phyloP scores from a whole-genome alignment of 2,113 vertebrate species.

The Myodes glareolus region DNA sequence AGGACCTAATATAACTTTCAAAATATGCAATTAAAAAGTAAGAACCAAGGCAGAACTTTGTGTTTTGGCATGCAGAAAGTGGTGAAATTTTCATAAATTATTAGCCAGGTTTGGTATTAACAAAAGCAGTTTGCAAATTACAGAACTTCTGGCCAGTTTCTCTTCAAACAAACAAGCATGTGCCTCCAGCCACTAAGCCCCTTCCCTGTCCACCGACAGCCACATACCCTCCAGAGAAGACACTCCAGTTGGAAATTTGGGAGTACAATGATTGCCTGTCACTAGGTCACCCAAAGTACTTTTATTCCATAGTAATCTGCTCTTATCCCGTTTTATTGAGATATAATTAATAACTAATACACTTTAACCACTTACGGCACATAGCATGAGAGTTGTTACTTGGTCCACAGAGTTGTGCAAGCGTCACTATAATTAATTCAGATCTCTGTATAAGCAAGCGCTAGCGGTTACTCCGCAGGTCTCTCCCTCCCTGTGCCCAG shows the following conservation, averaged over 20 bases:
- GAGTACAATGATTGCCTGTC: slow-evolving; percentile 55
- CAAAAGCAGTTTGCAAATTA: slow-evolving; percentile 59
- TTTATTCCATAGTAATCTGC: slow-evolving; percentile 52
- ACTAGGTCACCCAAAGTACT: slow-evolving; percentile 25
- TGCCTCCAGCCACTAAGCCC: slow-evolving; percentile 18
- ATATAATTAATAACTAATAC: neutral
- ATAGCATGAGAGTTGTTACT: neutral
- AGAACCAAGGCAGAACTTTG: slow-evolving; percentile 10
- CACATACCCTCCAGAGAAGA: slow-evolving; percentile 44
- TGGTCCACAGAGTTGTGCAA: neutral
- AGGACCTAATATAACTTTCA: neutral
- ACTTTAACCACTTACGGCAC: neutral
- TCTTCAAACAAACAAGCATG: slow-evolving; percentile 65
- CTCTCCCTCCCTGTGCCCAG: neutral
- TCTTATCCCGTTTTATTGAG: neutral
- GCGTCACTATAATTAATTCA: neutral
- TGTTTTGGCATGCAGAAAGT: slow-evolving; percentile 29
- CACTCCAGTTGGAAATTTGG: slow-evolving; percentile 52
- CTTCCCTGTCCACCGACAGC: fast-evolving
- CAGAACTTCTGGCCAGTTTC: slow-evolving; percentile 53
- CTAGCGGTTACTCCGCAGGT: neutral
- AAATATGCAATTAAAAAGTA: slow-evolving; percentile 9
- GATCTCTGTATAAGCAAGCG: too few relatives aligned
- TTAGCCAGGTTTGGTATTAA: slow-evolving; percentile 67
- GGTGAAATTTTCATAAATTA: slow-evolving; percentile 36